A percentile compares a stretch with the other conserved stretches of the same genome.
These are phyloP conservation scores for Paramuricea clavata DNA, from an alignment of 92 coral and sea anemone species.

Conservation along the genomic window DNA sequence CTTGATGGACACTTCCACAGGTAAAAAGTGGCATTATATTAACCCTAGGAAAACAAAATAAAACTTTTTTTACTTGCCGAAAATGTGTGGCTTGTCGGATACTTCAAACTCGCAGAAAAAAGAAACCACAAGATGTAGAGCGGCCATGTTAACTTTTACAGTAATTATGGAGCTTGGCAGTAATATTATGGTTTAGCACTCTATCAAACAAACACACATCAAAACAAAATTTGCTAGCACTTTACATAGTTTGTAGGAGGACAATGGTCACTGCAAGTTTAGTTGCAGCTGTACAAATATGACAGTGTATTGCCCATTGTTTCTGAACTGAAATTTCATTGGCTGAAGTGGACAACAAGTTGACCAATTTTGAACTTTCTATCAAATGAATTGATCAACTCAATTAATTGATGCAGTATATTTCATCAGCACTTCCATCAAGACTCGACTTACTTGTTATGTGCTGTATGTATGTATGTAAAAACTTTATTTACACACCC, in stretches of 20 bases:
- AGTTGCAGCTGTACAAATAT: no score
- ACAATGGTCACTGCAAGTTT: no score
- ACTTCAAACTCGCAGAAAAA: neutral
- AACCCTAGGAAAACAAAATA: neutral
- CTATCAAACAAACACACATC: slow-evolving; percentile 5
- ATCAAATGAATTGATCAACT: no score
- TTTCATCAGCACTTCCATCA: no score
- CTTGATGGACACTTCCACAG: slow-evolving; percentile 36
- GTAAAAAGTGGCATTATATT: neutral
- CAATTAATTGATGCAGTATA: no score
- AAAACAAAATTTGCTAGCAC: neutral
- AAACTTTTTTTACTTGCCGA: slow-evolving; percentile 14
- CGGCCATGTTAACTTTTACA: neutral
- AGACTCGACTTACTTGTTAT: no score
- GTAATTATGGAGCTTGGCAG: neutral
- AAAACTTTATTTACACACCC: no score
- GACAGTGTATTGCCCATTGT: no score
- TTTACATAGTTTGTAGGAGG: neutral
- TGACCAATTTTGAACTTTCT: no score
- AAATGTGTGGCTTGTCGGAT: neutral
- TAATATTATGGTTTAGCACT: neutral
- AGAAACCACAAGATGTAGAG: neutral
- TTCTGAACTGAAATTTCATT: no score
- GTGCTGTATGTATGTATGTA: no score
- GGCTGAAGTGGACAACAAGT: no score